Conservation (phyloP, 2,888 invertebrate species). For the Agrotis ipsilon region DNA sequence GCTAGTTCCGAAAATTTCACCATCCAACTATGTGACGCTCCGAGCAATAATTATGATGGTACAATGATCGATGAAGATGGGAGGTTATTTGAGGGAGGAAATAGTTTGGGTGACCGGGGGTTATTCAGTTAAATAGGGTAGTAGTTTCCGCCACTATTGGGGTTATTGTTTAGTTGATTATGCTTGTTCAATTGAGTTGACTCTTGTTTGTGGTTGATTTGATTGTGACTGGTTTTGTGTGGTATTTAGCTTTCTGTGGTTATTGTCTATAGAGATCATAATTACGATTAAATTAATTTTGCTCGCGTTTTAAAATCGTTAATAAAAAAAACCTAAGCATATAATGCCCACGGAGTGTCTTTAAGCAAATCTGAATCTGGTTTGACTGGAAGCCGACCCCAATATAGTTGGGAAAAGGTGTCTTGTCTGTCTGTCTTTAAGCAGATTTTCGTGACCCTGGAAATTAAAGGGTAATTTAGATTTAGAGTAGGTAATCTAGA, state of each 20-base stretch:
- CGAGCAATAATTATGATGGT: slow-evolving; percentile 36
- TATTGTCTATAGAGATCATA: not conserved
- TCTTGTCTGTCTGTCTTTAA: too few species aligned
- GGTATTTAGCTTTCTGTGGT: not conserved
- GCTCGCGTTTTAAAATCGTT: too few species aligned
- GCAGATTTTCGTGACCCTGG: too few species aligned
- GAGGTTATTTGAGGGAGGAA: slow-evolving; percentile 26
- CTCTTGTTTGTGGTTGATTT: slow-evolving; percentile 7
- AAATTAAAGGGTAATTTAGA: too few species aligned
- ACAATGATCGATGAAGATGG: slow-evolving; percentile 25
- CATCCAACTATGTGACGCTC: slow-evolving; percentile 73
- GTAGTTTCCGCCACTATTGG: slow-evolving; percentile 30
- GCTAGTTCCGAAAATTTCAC: slow-evolving; percentile 56
- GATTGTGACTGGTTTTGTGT: not conserved
- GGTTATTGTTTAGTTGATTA: slow-evolving; percentile 26
- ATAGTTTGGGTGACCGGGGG: slow-evolving; percentile 61
- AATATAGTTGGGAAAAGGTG: too few species aligned
- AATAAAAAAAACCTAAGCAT: too few species aligned
- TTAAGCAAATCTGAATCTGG: too few species aligned
- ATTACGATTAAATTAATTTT: not conserved
- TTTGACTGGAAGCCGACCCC: too few species aligned
- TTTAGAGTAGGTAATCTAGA: too few species aligned
- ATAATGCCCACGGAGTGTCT: too few species aligned
- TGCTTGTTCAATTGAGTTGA: slow-evolving; percentile 6
- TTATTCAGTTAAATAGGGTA: slow-evolving; percentile 17